Percentiles rank a stretch among this genome's conserved stretches.
phyloP scores from a whole-genome alignment of 2,797 vertebrate genomes.

The Rhodeus uyekii region DNA sequence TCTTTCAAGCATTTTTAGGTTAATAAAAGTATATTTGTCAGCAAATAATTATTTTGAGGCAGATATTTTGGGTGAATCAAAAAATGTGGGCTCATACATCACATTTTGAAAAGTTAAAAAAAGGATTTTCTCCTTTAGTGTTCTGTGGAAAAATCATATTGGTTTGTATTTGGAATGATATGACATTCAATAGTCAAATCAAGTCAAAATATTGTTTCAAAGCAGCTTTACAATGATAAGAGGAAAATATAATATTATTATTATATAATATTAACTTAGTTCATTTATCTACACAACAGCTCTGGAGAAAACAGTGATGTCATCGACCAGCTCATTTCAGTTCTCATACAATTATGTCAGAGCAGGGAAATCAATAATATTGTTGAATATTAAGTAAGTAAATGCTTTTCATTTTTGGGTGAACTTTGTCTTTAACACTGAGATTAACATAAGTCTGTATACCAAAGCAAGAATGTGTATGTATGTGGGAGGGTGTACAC shows the following conservation, averaged over 20 bases:
- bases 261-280: too few relatives aligned
- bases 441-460: not conserved
- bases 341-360: too few relatives aligned
- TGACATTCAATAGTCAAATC: too few relatives aligned
- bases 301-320: too few relatives aligned
- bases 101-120: not conserved
- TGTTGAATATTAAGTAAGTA: too few relatives aligned
- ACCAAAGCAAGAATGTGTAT: not conserved
- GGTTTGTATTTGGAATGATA: not conserved
- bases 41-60: not conserved
- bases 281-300: too few relatives aligned
- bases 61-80: not conserved
- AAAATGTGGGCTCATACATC: not conserved
- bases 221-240: too few relatives aligned
- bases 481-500: conserved; percentile 37
- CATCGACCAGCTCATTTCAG: too few relatives aligned
- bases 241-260: too few relatives aligned
- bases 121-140: not conserved
- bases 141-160: not conserved
- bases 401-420: not conserved
- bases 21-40: not conserved
- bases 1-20: not conserved
- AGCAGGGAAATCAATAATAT: too few relatives aligned
- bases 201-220: too few relatives aligned
- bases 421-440: not conserved